Evolutionary conservation across 2,797 vertebrate genomes (phyloP), one percentile per base, ranked within the genome.

Genomic region (Allochrocebus solatus): DNA sequence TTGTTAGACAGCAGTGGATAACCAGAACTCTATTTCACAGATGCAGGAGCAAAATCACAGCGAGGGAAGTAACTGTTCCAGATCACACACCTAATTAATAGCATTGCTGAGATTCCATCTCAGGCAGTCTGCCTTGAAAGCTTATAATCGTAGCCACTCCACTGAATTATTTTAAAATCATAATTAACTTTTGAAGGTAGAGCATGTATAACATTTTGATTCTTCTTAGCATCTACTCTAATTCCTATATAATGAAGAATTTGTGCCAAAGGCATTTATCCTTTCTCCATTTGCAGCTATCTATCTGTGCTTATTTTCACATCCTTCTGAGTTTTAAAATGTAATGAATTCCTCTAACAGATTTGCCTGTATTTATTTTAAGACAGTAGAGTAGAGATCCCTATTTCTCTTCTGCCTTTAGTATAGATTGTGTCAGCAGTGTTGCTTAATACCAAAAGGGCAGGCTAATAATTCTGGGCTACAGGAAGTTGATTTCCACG

Each of bases 181-280:
- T 95, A 97, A 97, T 95, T 91, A 97, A 95, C 92, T 96, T 96
- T 59, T 16, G 2, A 33, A 96, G 72, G 79, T 48, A 82, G 74
- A 33, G 30, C 85, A 90, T 74, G 41, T 92, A 80, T 87, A 97
- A 86, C 57, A 92, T 88, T 78, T 92, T 89, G 72, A 95, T 95
- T 97, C 96, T 93, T 91, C 87, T 93, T 50, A 70, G 50, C 78
- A 89, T 81, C 85, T 82, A 61, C 36, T 96, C 53, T 97, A 97
- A 98, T 95, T 91, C 93, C 94, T 89, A 80, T 50, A 94, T 97
- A 96, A 97, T 97, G 84, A 98, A 97, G 90, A 86, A 83, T 95
- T 41, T 97, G 53, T 76, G 79, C 92, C 94, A 39, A 85, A 91
- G 82, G 89, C 85, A 61, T 64, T 16, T 55, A 46, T 55, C 4